These are phyloP conservation scores for Stichodactyla mertensii DNA, from an alignment of 64 coral and sea anemone species.

Conservation along the genomic window DNA sequence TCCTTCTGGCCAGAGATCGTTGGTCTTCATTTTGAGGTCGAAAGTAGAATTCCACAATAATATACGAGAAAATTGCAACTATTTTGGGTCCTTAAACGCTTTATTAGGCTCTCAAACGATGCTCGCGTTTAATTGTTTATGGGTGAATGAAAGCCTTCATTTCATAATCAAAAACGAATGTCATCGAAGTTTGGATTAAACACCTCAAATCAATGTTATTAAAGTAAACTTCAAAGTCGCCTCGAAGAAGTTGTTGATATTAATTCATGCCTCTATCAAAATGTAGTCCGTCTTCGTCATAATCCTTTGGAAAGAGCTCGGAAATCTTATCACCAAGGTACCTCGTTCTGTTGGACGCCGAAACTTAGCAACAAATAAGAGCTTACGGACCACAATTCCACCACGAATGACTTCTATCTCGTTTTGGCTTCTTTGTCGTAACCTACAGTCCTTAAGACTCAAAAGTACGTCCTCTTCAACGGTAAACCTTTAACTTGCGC, in stretches of 20 bases:
- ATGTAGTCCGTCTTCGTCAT: background rate
- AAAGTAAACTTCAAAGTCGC: background rate
- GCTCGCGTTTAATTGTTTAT: background rate
- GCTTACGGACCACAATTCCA: background rate
- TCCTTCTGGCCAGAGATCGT: slow-evolving; percentile 83
- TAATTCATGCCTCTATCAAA: background rate
- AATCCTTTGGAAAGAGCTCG: background rate
- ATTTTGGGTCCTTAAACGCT: background rate
- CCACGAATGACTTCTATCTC: background rate
- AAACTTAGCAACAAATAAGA: slow-evolving; percentile 9
- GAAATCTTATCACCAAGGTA: slow-evolving; percentile 17
- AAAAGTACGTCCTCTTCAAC: background rate
- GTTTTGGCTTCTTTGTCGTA: background rate
- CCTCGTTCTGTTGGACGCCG: slow-evolving; percentile 8
- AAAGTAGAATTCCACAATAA: background rate
- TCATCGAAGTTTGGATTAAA: background rate
- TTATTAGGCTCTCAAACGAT: background rate
- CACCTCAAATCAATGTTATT: background rate
- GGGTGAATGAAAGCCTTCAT: background rate
- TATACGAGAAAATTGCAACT: background rate
- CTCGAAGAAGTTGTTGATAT: background rate
- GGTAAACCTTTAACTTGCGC: background rate
- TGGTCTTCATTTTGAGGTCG: slow-evolving; percentile 46
- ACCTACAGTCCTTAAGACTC: background rate
- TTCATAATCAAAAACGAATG: background rate